A percentile compares a stretch with the other conserved stretches of the same genome.
Conservation (phyloP, 2,888 invertebrate species). For the Synanthedon formicaeformis region DNA sequence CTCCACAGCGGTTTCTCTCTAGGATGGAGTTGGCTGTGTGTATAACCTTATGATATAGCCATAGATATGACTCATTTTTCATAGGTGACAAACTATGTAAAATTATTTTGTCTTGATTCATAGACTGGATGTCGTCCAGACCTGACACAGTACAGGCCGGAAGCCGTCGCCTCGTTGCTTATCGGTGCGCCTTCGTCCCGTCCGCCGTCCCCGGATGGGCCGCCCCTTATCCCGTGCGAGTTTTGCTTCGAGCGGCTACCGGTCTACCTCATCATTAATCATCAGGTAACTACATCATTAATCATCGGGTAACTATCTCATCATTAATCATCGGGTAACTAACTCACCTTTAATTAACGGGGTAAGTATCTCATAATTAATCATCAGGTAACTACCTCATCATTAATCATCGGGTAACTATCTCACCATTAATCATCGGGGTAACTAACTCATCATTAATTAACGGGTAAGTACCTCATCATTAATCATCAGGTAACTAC, state of each 20-base stretch:
- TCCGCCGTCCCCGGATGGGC: slow-evolving; percentile 7
- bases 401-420: slow-evolving; percentile 41
- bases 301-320: slow-evolving; percentile 10
- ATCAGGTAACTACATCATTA: slow-evolving; percentile 27
- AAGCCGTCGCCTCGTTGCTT: neutral
- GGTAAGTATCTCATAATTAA: slow-evolving; percentile 38
- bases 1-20: too few species aligned
- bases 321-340: slow-evolving; percentile 45
- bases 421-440: too few species aligned
- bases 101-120: neutral
- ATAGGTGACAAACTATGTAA: neutral
- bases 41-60: too few species aligned
- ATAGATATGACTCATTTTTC: neutral
- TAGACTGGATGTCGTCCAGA: slow-evolving; percentile 53
- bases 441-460: slow-evolving; percentile 38
- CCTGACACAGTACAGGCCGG: slow-evolving; percentile 24
- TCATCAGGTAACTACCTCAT: slow-evolving; percentile 52
- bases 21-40: too few species aligned
- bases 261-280: slow-evolving; percentile 47
- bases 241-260: slow-evolving; percentile 49
- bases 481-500: slow-evolving; percentile 41
- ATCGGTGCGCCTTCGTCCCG: neutral
- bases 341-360: too few species aligned
- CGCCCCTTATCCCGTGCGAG: slow-evolving; percentile 57
- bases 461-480: slow-evolving; percentile 50